Evolutionary conservation across 2,888 invertebrate genomes (phyloP).

Genomic region (Cremastinae sp.): DNA sequence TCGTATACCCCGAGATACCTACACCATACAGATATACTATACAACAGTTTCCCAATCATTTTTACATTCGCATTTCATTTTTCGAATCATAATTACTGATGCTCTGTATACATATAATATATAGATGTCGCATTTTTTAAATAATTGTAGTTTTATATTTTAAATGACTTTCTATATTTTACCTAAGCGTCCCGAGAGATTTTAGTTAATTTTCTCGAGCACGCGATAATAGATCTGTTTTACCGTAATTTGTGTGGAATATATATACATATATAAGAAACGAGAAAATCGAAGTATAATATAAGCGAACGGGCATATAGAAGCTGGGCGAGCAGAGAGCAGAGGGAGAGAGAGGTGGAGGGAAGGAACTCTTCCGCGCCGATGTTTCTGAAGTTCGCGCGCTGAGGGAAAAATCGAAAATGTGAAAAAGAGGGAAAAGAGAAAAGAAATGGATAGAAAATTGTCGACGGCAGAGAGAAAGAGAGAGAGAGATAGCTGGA

Average conservation of each 20-base stretch:
- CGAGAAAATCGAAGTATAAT: constrained; percentile 41
- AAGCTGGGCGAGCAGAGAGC: background rate
- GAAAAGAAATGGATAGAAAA: constrained; percentile 41
- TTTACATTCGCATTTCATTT: background rate
- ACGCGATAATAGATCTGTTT: constrained; percentile 37
- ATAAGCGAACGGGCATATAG: background rate
- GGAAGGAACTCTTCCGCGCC: constrained; percentile 21
- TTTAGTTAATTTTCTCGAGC: background rate
- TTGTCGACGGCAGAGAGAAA: constrained; percentile 33
- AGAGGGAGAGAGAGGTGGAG: constrained; percentile 30
- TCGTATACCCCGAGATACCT: too few relatives aligned
- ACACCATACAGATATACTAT: too few relatives aligned
- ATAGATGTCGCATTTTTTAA: background rate
- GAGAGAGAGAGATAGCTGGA: constrained; percentile 24
- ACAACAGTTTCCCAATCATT: too few relatives aligned
- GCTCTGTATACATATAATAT: too few relatives aligned
- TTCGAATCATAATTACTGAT: background rate
- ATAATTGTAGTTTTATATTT: background rate
- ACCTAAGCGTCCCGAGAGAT: too few relatives aligned
- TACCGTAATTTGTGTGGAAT: constrained; percentile 37
- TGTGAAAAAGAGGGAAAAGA: constrained; percentile 15
- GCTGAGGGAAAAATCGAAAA: constrained; percentile 43
- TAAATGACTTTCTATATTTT: constrained; percentile 5
- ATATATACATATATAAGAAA: constrained; percentile 44
- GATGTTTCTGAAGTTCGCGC: constrained; percentile 24